Percentiles rank a stretch among this genome's conserved stretches.
Evolutionary conservation across 2,113 vertebrate genomes (phyloP).

Genomic region (Balaenoptera acutorostrata): DNA sequence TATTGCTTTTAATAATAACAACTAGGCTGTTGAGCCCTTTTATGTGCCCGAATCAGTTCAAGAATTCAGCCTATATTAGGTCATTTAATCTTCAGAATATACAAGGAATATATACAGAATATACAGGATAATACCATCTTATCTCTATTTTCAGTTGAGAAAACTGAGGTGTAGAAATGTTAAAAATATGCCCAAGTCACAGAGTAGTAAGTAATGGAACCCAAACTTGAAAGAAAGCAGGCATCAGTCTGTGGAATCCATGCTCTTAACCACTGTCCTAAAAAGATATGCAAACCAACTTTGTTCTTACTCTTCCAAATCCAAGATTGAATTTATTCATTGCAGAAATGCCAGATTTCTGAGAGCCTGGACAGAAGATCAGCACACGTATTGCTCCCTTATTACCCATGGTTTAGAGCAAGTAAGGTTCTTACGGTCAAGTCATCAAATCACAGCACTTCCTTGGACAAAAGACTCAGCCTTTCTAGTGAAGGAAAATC

Average conservation of each 20-base stretch:
- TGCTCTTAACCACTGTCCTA: neutral
- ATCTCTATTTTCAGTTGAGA: neutral
- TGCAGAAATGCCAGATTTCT: neutral
- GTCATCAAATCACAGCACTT: neutral
- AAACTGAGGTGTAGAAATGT: neutral
- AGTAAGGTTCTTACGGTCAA: neutral
- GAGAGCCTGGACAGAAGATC: neutral
- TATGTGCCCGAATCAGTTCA: neutral
- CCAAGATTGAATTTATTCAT: neutral
- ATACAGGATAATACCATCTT: neutral
- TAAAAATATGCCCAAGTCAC: neutral
- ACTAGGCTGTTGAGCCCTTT: neutral
- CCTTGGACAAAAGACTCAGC: neutral
- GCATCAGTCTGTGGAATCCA: neutral
- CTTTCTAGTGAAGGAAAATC: neutral
- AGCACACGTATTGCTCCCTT: neutral
- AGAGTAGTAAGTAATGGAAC: neutral
- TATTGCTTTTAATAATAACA: neutral
- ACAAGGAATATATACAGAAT: neutral
- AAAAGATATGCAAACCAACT: neutral
- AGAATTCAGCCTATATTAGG: neutral
- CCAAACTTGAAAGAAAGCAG: neutral
- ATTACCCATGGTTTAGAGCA: neutral
- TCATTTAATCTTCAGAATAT: slow-evolving; percentile 17
- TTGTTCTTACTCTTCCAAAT: neutral